Percentiles rank a stretch among this genome's conserved stretches.
Evolutionary conservation across 2,888 invertebrate genomes (phyloP).

Genomic region (Diogma glabrata): DNA sequence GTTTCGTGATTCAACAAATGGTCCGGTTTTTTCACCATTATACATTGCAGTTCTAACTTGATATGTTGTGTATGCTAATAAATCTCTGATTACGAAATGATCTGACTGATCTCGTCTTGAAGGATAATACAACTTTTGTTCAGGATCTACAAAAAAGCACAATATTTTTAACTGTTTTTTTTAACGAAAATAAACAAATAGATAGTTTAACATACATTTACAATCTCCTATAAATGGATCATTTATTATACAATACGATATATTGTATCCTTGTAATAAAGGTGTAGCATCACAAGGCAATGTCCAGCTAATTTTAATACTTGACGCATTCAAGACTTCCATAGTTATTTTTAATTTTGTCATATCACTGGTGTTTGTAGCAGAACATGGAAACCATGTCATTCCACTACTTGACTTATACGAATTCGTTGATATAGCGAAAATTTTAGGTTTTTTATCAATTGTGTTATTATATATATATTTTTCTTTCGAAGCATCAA

Average conservation of each 20-base stretch:
- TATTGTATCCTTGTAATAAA: constrained; percentile 52
- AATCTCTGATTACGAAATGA: constrained; percentile 32
- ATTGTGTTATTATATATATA: constrained; percentile 43
- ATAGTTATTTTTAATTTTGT: constrained; percentile 45
- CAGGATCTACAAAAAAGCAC: too few relatives aligned
- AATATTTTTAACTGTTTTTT: too few relatives aligned
- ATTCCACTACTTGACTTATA: constrained; percentile 57
- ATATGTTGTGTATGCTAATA: constrained; percentile 61
- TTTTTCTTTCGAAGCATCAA: neutral
- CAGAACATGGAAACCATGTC: constrained; percentile 58
- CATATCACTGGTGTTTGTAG: constrained; percentile 24
- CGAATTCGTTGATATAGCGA: constrained; percentile 65
- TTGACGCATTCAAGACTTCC: constrained; percentile 37
- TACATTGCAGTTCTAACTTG: constrained; percentile 49
- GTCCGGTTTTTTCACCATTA: constrained; percentile 38
- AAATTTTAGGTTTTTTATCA: constrained; percentile 25
- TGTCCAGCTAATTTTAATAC: constrained; percentile 52
- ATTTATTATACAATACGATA: constrained; percentile 61
- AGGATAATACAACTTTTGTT: too few relatives aligned
- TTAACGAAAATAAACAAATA: too few relatives aligned
- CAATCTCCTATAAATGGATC: too few relatives aligned
- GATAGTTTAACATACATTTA: too few relatives aligned
- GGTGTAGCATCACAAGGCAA: constrained; percentile 60
- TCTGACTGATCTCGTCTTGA: too few relatives aligned
- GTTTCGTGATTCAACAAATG: constrained; percentile 36